A percentile compares a stretch with the other conserved stretches of the same genome.
phyloP scores from a whole-genome alignment of 2,888 invertebrate genomes.

The Agrotis puta region DNA sequence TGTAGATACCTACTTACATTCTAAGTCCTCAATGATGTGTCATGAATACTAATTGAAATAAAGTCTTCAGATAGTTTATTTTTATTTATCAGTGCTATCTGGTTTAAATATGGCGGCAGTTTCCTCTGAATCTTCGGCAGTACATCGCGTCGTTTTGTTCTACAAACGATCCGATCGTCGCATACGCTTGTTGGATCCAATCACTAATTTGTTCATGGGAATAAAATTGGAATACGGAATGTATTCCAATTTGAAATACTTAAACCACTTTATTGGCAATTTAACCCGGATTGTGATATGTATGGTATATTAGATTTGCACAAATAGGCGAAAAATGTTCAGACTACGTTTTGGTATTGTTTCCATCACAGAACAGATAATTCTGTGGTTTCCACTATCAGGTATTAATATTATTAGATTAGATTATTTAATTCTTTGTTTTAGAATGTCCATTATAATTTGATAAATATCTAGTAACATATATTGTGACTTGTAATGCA shows the following conservation, averaged over 20 bases:
- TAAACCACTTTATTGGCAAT: background rate
- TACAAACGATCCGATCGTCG: background rate
- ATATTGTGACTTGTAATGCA: conserved; percentile 48
- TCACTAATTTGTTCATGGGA: conserved; percentile 1
- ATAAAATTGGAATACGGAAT: background rate
- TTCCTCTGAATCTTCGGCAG: conserved; percentile 7
- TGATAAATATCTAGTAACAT: conserved; percentile 43
- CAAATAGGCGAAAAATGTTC: background rate
- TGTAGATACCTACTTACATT: conserved; percentile 19
- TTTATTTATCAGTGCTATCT: conserved; percentile 7
- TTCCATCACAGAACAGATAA: background rate
- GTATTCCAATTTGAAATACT: background rate
- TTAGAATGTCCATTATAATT: conserved; percentile 23
- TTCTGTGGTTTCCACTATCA: conserved; percentile 11
- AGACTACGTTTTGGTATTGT: background rate
- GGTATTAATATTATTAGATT: conserved; percentile 25
- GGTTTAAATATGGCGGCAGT: conserved; percentile 1
- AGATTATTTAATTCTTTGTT: conserved; percentile 26
- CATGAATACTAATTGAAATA: conserved; percentile 24
- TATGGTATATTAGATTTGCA: background rate
- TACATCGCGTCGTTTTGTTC: background rate
- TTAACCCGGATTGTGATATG: background rate
- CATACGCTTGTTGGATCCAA: background rate
- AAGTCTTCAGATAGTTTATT: conserved; percentile 5
- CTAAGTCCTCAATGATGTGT: conserved; percentile 6